These are phyloP conservation scores for Entomobrya multifasciata DNA, from an alignment of 2,888 invertebrate genomes.

Conservation along the genomic window DNA sequence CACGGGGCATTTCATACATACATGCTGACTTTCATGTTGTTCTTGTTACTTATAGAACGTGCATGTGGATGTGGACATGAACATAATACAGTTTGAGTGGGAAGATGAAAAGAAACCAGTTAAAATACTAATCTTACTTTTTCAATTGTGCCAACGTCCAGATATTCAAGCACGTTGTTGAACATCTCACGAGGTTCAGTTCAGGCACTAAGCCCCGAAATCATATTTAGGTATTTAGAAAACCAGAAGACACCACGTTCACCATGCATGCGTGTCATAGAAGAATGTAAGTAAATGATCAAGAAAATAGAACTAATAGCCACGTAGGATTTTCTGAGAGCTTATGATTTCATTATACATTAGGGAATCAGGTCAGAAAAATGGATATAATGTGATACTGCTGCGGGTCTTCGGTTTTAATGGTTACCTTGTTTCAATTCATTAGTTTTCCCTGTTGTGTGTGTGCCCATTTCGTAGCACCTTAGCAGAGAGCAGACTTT, in stretches of 20 bases:
- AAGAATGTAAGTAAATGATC: slow-evolving; percentile 17
- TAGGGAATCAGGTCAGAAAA: slow-evolving; percentile 57
- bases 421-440: slow-evolving; percentile 35
- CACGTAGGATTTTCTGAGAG: slow-evolving; percentile 26
- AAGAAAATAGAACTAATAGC: slow-evolving; percentile 25
- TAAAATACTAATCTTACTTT: slow-evolving; percentile 30
- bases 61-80: too few species aligned
- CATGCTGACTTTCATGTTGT: not conserved
- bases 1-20: too few species aligned
- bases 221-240: not conserved
- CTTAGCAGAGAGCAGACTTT: not conserved
- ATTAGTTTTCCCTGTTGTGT: slow-evolving; percentile 14
- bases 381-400: slow-evolving; percentile 1
- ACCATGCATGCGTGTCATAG: not conserved
- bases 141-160: not conserved
- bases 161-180: not conserved
- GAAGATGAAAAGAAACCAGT: not conserved
- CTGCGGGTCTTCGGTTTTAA: slow-evolving; percentile 3
- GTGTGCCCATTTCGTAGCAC: not conserved
- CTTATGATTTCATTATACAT: slow-evolving; percentile 26
- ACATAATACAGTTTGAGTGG: too few species aligned
- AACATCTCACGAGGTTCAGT: too few species aligned
- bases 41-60: not conserved
- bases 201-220: slow-evolving; percentile 24
- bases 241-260: not conserved